Conservation (phyloP, 1,140 invertebrate species). For the Temnothorax curvispinosus region DNA sequence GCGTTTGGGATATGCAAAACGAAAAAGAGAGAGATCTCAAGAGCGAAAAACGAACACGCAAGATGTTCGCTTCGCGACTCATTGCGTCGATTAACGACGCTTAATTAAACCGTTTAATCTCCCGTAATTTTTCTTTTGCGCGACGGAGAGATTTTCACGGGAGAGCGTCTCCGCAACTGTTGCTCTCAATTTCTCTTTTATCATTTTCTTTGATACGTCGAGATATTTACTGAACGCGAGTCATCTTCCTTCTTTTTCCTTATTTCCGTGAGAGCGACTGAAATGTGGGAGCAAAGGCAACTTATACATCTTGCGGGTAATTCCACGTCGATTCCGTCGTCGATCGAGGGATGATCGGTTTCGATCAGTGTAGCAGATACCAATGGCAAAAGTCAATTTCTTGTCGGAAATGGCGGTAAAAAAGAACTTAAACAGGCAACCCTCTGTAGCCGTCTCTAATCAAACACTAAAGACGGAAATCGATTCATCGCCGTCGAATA, state of each 20-base stretch:
- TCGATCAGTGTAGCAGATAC: conserved; percentile 11
- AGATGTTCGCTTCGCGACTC: conserved; percentile 12
- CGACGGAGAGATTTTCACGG: background rate
- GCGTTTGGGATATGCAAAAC: background rate
- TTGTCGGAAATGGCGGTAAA: conserved; percentile 20
- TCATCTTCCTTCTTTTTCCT: background rate
- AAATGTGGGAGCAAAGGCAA: conserved; percentile 15
- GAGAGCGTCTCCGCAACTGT: background rate
- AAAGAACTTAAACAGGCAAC: background rate
- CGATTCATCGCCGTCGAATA: conserved; percentile 3
- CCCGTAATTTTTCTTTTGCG: conserved; percentile 1
- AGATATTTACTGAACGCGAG: background rate
- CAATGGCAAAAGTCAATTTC: conserved; percentile 41
- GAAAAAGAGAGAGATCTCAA: background rate
- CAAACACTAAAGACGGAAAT: conserved; percentile 11
- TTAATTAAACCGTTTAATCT: conserved; percentile 7
- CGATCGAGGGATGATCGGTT: conserved; percentile 31
- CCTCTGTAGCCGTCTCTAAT: conserved; percentile 6
- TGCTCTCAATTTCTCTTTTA: background rate
- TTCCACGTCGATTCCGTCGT: background rate
- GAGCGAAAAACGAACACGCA: background rate
- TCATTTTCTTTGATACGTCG: background rate
- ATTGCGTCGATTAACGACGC: conserved; percentile 8
- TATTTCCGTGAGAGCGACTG: background rate
- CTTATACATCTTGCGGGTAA: background rate